Evolutionary conservation across 2,113 vertebrate genomes (phyloP).

Genomic region (Hemibates koningsi): DNA sequence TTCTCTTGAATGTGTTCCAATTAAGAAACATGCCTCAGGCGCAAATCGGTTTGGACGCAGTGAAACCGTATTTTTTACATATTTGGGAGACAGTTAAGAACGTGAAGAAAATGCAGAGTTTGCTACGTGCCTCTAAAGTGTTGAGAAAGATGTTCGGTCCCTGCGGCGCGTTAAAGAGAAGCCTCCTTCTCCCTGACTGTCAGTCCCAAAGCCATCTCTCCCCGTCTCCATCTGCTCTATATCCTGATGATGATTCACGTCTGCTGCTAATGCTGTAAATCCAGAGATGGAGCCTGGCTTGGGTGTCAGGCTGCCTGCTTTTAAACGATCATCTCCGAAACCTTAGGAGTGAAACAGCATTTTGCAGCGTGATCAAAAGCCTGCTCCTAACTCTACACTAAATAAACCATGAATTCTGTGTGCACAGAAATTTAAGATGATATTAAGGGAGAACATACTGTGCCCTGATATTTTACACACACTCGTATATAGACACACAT

Average conservation of each 20-base stretch:
- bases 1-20: slow-evolving; percentile 68
- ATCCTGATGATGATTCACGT: slow-evolving; percentile 52
- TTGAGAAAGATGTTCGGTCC: neutral
- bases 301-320: slow-evolving; percentile 32
- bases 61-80: slow-evolving; percentile 44
- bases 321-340: slow-evolving; percentile 26
- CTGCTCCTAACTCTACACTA: neutral
- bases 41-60: slow-evolving; percentile 58
- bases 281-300: slow-evolving; percentile 41
- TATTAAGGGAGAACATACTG: neutral
- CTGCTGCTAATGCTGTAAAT: slow-evolving; percentile 55
- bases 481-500: neutral
- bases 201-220: slow-evolving; percentile 23
- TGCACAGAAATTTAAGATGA: neutral
- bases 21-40: slow-evolving; percentile 59
- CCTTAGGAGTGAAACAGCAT: neutral
- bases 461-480: neutral
- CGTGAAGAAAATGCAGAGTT: slow-evolving; percentile 50
- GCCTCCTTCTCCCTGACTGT: slow-evolving; percentile 4
- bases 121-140: neutral
- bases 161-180: neutral
- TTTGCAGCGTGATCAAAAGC: neutral
- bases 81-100: slow-evolving; percentile 33
- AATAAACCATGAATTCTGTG: neutral
- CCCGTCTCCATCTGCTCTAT: slow-evolving; percentile 42